These are phyloP conservation scores for Ypsolopha sequella DNA, from an alignment of 2,888 invertebrate genomes.

Conservation along the genomic window DNA sequence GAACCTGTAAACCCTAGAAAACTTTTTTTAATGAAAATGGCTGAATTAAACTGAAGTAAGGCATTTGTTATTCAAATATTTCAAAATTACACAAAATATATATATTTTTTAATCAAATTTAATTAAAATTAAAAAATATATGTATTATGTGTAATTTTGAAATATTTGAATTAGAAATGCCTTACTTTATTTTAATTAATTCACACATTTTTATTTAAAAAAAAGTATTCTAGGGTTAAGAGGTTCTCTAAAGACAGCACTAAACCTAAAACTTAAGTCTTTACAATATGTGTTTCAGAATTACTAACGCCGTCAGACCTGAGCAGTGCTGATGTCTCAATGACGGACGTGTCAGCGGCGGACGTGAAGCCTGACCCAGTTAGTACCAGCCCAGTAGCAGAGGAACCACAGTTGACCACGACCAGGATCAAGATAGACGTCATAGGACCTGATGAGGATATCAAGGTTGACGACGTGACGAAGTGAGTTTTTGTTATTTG, in stretches of 20 bases:
- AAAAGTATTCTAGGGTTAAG: no score
- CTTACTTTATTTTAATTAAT: no score
- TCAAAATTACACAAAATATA: no score
- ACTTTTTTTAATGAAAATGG: no score
- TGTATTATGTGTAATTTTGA: background rate
- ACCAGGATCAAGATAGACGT: slow-evolving; percentile 31
- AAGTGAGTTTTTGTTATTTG: slow-evolving; percentile 25
- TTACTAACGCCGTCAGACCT: background rate
- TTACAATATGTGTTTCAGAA: background rate
- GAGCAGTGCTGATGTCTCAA: slow-evolving; percentile 4
- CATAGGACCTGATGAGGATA: slow-evolving; percentile 50
- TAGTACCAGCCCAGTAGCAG: slow-evolving; percentile 3
- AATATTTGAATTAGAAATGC: background rate
- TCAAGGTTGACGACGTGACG: slow-evolving; percentile 33
- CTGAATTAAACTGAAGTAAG: no score
- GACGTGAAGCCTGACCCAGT: slow-evolving; percentile 22
- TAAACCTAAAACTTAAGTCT: no score
- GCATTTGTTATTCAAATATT: no score
- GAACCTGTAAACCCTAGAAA: no score
- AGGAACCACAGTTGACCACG: slow-evolving; percentile 2
- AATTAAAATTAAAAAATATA: no score
- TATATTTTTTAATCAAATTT: no score
- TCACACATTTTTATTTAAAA: no score
- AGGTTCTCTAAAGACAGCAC: no score
- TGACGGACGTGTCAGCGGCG: slow-evolving; percentile 21